Evolutionary conservation across 2,113 vertebrate species (phyloP).

Genomic region (Oncorhynchus nerka): DNA sequence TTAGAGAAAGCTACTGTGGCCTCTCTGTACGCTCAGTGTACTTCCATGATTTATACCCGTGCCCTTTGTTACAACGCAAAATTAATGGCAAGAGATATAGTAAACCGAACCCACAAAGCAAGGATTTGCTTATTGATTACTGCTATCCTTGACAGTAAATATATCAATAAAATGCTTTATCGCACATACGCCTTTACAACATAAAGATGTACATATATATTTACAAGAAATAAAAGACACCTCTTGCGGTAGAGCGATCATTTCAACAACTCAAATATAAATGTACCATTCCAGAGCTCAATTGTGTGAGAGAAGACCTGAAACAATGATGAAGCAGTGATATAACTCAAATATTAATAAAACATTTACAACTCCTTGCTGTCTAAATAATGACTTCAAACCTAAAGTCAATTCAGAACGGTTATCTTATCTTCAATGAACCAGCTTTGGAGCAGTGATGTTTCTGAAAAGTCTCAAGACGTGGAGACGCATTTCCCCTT

Average conservation of each 20-base stretch:
- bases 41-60: neutral
- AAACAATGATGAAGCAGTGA: neutral
- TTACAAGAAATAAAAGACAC: neutral
- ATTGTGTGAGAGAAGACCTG: neutral
- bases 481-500: slow-evolving; percentile 51
- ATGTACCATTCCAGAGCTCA: neutral
- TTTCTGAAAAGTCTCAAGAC: slow-evolving; percentile 49
- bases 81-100: neutral
- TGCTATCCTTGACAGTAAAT: too few species aligned
- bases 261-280: neutral
- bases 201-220: neutral
- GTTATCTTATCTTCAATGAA: neutral
- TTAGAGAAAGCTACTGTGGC: neutral
- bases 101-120: neutral
- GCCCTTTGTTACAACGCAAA: neutral
- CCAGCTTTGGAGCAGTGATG: slow-evolving; percentile 37
- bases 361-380: neutral
- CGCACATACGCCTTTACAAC: neutral
- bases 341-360: neutral
- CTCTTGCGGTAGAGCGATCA: neutral
- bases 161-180: neutral
- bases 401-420: neutral
- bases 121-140: neutral
- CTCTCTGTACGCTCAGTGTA: neutral
- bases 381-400: neutral